Conservation (phyloP, 2,888 invertebrate genomes). For the Drosophila setosimentum region DNA sequence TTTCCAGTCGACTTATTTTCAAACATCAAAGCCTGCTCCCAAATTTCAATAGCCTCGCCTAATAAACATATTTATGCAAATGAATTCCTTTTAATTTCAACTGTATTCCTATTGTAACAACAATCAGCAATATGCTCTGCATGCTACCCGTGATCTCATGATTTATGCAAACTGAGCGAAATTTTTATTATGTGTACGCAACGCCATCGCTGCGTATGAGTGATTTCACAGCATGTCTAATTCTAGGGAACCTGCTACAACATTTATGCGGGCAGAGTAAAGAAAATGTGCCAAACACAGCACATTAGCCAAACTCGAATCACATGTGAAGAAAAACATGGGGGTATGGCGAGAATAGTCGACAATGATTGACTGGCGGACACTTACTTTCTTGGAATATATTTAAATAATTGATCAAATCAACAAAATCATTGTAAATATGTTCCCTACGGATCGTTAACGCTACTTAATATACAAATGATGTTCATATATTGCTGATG, state of each 20-base stretch:
- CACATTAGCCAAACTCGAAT: constrained; percentile 15
- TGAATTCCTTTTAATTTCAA: constrained; percentile 56
- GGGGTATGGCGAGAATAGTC: not conserved
- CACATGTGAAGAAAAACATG: constrained; percentile 3
- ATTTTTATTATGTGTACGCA: constrained; percentile 32
- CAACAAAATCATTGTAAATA: not conserved
- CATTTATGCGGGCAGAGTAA: not conserved
- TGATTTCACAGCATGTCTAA: constrained; percentile 53
- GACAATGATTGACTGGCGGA: not conserved
- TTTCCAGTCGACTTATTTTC: constrained; percentile 34
- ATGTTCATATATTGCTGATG: not conserved
- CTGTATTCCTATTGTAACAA: constrained; percentile 34
- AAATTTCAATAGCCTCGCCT: constrained; percentile 42
- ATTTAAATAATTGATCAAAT: not conserved
- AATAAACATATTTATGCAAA: constrained; percentile 71
- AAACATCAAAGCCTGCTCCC: constrained; percentile 61
- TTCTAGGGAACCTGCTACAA: constrained; percentile 17
- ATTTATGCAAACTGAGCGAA: constrained; percentile 62
- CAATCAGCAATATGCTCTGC: constrained; percentile 58
- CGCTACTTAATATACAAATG: not conserved
- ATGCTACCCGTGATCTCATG: constrained; percentile 34
- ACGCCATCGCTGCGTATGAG: constrained; percentile 44
- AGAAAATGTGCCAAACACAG: constrained; percentile 2
- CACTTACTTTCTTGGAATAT: not conserved
- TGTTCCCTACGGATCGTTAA: not conserved